phyloP scores from a whole-genome alignment of 2,888 invertebrate genomes.

The Alentia gelatinosa region DNA sequence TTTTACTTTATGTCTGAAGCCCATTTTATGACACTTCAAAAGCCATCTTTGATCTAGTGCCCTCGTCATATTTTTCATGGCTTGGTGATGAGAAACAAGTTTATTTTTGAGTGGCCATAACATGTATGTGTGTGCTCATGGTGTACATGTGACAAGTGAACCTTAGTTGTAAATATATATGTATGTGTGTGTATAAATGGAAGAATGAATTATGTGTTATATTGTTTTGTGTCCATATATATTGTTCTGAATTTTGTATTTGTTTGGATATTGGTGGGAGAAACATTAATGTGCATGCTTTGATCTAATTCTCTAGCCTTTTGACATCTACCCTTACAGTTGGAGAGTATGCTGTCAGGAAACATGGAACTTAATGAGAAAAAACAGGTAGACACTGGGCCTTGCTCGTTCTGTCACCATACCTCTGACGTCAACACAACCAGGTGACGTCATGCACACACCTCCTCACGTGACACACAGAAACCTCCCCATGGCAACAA shows the following conservation, averaged over 20 bases:
- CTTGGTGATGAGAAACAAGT: too few species aligned
- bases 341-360: slow-evolving; percentile 41
- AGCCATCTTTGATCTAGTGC: too few species aligned
- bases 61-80: too few species aligned
- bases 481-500: neutral
- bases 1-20: too few species aligned
- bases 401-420: neutral
- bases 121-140: too few species aligned
- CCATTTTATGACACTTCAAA: too few species aligned
- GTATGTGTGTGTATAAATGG: neutral
- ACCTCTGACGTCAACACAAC: slow-evolving; percentile 30
- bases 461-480: neutral
- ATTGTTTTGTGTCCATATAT: too few species aligned
- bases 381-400: neutral
- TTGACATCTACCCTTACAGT: neutral
- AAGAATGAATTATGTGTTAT: neutral
- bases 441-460: slow-evolving; percentile 22
- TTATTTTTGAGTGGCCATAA: too few species aligned
- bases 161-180: too few species aligned
- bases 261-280: neutral
- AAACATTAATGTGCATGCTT: neutral
- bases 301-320: neutral
- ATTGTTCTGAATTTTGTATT: too few species aligned
- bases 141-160: too few species aligned
- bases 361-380: slow-evolving; percentile 37